phyloP scores from a whole-genome alignment of 2,797 vertebrate genomes.

The Melanotaenia boesemani region DNA sequence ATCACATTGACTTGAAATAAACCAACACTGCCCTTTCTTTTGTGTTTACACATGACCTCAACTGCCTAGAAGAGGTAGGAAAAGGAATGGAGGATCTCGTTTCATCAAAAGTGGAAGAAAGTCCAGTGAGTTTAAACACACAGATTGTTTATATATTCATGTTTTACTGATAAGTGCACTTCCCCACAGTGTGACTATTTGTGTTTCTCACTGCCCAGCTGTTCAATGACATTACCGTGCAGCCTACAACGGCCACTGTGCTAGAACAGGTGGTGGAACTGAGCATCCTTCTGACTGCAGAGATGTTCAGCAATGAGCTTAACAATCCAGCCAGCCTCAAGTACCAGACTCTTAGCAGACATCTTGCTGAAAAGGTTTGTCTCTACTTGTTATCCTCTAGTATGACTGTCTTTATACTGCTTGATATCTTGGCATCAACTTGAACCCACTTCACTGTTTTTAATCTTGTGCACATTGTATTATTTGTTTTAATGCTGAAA shows the following conservation, averaged over 20 bases:
- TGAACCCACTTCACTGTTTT: conserved; percentile 5
- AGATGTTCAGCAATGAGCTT: conserved; percentile 84
- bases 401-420: conserved; percentile 11
- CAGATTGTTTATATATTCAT: not conserved
- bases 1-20: conserved; percentile 41
- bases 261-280: conserved; percentile 90
- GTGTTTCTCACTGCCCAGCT: conserved; percentile 74
- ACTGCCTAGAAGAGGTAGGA: conserved; percentile 30
- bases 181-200: not conserved
- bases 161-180: not conserved
- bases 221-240: conserved; percentile 88
- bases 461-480: conserved; percentile 45
- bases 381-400: conserved; percentile 1
- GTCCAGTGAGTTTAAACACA: conserved; percentile 37
- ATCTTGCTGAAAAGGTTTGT: conserved; percentile 87
- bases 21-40: conserved; percentile 15
- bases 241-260: conserved; percentile 62
- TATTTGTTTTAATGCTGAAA: conserved; percentile 49
- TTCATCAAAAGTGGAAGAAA: conserved; percentile 57
- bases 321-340: conserved; percentile 78
- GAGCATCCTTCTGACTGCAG: conserved; percentile 85
- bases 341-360: conserved; percentile 81
- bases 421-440: not conserved
- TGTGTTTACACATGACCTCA: conserved; percentile 29
- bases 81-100: conserved; percentile 28